Evolutionary conservation across 2,113 vertebrate genomes (phyloP), one percentile per base, ranked within the genome.

Genomic region (Chauna torquata): DNA sequence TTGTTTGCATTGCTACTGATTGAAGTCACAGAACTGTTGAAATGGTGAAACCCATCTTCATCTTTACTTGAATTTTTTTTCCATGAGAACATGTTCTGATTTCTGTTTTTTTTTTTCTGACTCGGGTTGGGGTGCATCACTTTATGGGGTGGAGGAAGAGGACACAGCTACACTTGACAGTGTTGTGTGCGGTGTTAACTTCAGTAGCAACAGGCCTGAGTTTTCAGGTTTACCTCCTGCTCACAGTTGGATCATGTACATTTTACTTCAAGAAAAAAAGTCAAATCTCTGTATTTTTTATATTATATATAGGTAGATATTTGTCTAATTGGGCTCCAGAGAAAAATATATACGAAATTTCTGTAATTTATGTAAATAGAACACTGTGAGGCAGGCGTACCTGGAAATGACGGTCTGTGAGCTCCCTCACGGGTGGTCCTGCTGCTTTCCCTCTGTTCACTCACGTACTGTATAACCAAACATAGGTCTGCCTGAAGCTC

Each of bases 251-350:
- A 93, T 91, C 65, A 80, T 98, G 97, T 98, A 97, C 98, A 98
- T 98, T 98, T 98, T 95, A 95, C 97, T 98, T 96, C 92, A 78
- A 95, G 96, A 96, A 90, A 40, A 34, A 28, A 66, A 90, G 88
- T 77, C 93, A 97, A 94, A 98, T 97, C 80, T 95, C 97, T 98
- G 94, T 98, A 97, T 98, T 98, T 98, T 98, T 97, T 98, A 97
- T 97, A 98, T 96, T 91, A 34, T 97, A 97, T 79, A 96, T 68
- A 97, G 71, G 74, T 97, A 97, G 92, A 69, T 93, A 93, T 96
- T 97, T 96, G 83, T 95, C 92, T 94, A 81, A 97, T 96, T 95
- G 97, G 97, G 94, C 94, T 94, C 22, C 83, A 93, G 90, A 96
- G 95, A 94, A 82, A 83, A 84, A 16, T 76, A 16, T 52, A 9